Conservation (phyloP, 1,140 invertebrate genomes). For the Brachionus calyciflorus region DNA sequence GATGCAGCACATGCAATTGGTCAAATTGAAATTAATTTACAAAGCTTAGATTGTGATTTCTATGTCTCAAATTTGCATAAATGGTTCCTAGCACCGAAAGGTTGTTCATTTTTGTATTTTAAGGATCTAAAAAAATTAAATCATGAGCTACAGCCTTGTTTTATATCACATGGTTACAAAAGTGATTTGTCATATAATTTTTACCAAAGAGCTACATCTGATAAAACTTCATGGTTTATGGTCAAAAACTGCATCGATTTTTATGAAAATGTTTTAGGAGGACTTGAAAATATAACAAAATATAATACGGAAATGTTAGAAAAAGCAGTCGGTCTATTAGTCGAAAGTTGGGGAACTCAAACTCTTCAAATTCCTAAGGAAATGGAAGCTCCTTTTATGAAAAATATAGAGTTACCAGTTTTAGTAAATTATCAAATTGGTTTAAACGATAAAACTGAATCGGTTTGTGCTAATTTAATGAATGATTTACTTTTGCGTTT, state of each 20-base stretch:
- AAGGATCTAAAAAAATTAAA: background rate
- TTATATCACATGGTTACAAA: slow-evolving; percentile 14
- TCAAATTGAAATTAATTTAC: background rate
- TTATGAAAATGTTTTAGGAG: background rate
- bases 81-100: slow-evolving; percentile 26
- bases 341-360: slow-evolving; percentile 12
- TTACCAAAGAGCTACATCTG: slow-evolving; percentile 6
- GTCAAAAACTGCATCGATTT: background rate
- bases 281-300: background rate
- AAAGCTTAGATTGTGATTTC: slow-evolving; percentile 20
- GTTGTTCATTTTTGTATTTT: slow-evolving; percentile 27
- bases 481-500: background rate
- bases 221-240: slow-evolving; percentile 24
- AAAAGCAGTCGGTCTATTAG: background rate
- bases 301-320: background rate
- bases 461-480: background rate
- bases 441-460: background rate
- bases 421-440: background rate
- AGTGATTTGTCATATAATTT: background rate
- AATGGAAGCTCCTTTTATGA: slow-evolving; percentile 27
- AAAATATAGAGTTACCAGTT: slow-evolving; percentile 19
- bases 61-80: slow-evolving; percentile 42
- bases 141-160: background rate
- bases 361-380: background rate
- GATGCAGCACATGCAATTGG: slow-evolving; percentile 21